Percentiles rank a stretch among this genome's conserved stretches.
Evolutionary conservation across 2,888 invertebrate species (phyloP).

Genomic region (Autographa gamma): DNA sequence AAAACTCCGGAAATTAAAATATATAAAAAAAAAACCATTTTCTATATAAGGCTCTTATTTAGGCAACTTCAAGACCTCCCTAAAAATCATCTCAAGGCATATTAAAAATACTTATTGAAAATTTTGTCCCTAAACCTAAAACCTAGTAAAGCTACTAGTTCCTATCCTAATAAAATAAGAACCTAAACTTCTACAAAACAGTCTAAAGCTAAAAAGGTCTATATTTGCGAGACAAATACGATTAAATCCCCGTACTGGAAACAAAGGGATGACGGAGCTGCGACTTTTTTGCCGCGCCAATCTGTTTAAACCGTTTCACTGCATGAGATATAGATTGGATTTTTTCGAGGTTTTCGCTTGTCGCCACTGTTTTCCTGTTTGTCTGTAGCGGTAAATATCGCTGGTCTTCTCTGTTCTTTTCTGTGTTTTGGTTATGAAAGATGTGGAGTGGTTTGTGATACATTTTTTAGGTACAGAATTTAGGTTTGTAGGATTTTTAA

Average conservation of each 20-base stretch:
- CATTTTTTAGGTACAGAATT: too few species aligned
- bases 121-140: too few species aligned
- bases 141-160: too few species aligned
- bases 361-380: not conserved
- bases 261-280: constrained; percentile 35
- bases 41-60: too few species aligned
- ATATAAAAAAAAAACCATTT: too few species aligned
- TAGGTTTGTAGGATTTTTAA: too few species aligned
- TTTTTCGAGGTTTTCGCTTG: constrained; percentile 6
- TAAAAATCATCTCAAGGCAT: too few species aligned
- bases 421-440: not conserved
- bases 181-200: constrained; percentile 28
- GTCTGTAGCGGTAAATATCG: not conserved
- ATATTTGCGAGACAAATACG: constrained; percentile 63
- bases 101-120: too few species aligned
- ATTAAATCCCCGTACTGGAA: constrained; percentile 45
- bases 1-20: too few species aligned
- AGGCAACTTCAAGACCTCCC: too few species aligned
- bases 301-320: constrained; percentile 28
- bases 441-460: not conserved
- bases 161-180: not conserved
- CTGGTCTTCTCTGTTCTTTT: not conserved
- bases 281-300: constrained; percentile 24
- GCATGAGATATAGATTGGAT: constrained; percentile 36
- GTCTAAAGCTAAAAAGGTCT: constrained; percentile 49